Conservation (phyloP, 2,113 vertebrate genomes). For the Rhea pennata region DNA sequence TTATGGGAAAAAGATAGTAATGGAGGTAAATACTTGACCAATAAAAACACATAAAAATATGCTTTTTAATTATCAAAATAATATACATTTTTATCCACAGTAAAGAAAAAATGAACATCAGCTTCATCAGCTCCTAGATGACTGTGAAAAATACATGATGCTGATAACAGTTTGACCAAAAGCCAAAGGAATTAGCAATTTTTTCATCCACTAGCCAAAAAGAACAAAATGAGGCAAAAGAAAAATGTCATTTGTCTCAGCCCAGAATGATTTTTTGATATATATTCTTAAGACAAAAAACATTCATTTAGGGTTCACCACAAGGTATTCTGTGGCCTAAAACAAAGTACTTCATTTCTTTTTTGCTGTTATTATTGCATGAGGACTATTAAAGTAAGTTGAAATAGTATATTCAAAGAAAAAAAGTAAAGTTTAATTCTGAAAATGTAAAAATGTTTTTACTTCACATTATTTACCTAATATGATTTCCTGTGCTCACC, state of each 20-base stretch:
- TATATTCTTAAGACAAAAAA: neutral
- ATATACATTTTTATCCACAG: neutral
- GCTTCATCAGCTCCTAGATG: neutral
- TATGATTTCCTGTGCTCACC: neutral
- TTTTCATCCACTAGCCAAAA: neutral
- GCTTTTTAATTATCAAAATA: neutral
- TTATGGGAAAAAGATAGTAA: neutral
- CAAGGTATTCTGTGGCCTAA: neutral
- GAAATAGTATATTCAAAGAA: neutral
- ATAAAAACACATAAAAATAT: neutral
- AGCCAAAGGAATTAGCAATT: neutral
- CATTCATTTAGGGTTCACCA: neutral
- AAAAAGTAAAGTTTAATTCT: neutral
- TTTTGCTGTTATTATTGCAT: neutral
- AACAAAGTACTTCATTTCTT: neutral
- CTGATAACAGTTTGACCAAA: neutral
- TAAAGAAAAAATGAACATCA: neutral
- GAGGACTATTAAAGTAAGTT: neutral
- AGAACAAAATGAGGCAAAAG: neutral
- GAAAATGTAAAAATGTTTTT: neutral
- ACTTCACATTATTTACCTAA: neutral
- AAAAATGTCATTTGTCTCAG: neutral
- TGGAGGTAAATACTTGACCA: neutral
- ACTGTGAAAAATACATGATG: neutral
- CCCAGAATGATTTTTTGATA: neutral